Evolutionary conservation across 37 sponge, comb jelly and placozoan species (phyloP).

Genomic region (Chondrosia reniformis): DNA sequence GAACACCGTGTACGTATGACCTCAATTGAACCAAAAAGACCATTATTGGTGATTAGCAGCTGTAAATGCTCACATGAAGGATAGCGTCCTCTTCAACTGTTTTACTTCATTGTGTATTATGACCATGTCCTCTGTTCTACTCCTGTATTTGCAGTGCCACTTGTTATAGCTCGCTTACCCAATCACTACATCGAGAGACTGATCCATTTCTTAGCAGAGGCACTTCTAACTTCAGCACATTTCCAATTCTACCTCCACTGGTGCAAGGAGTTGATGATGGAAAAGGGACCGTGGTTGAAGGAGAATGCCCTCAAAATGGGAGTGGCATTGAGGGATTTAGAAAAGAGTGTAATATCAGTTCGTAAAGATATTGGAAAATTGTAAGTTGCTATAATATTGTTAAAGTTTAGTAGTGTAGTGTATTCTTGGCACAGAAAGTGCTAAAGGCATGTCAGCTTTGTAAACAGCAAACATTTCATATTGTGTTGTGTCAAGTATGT

Average conservation of each 20-base stretch:
- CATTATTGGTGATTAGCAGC: neutral
- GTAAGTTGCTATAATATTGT: slow-evolving; percentile 36
- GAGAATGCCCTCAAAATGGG: slow-evolving; percentile 18
- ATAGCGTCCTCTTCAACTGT: neutral
- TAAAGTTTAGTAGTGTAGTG: too few species aligned
- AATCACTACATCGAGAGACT: slow-evolving; percentile 45
- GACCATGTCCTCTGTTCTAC: neutral
- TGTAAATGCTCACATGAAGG: neutral
- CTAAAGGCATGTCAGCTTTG: too few species aligned
- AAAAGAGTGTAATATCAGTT: slow-evolving; percentile 58
- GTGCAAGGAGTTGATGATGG: slow-evolving; percentile 51
- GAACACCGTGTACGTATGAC: too few species aligned
- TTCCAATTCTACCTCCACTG: slow-evolving; percentile 82
- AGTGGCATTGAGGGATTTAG: slow-evolving; percentile 45
- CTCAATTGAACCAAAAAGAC: too few species aligned
- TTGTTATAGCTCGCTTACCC: slow-evolving; percentile 47
- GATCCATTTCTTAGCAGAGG: slow-evolving; percentile 48
- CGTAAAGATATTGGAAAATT: slow-evolving; percentile 56
- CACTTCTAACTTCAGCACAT: slow-evolving; percentile 61
- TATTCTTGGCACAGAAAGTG: too few species aligned
- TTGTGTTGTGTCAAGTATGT: too few species aligned
- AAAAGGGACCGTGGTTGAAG: slow-evolving; percentile 48
- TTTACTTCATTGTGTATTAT: neutral
- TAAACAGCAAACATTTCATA: too few species aligned
- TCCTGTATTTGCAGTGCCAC: slow-evolving; percentile 28